Base-by-base conservation (phyloP, 2,888 invertebrate genomes). In the Eulithis testata region DNA sequence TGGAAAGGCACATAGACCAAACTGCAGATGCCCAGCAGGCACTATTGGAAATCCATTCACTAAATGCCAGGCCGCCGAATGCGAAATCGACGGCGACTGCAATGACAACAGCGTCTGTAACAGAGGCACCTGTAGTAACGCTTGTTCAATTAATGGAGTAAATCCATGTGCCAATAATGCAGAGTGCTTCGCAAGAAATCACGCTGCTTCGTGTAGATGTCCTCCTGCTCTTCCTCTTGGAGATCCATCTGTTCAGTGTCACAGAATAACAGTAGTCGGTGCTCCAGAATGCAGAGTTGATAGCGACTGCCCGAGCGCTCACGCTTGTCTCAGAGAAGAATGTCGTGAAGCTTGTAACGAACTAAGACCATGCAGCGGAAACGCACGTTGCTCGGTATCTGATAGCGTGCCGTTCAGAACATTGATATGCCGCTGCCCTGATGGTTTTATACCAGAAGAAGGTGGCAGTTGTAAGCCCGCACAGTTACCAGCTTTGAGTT, bases 361-460 rank as follows among this genome's bases (percentile, higher is more conserved):
- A 78, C 93, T 97, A 14, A 95, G 95, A 76, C 98, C 98, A 1
- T 98, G 98, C 77, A 94, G 95, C 56, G 94, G 94, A 64, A 95
- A 95, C 60, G 96, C 97, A 4, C 94, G 95, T 60, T 98, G 98
- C 85, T 95, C 95, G 65, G 97, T 98, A 11, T 93, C 97, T 12
- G 97, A 98, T 79, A 97, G 97, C 66, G 94, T 96, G 49, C 98
- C 98, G 27, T 96, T 98, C 60, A 93, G 97, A 72, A 98, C 98
- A 4, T 96, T 98, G 95, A 96, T 97, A 54, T 98, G 98, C 82
- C 96, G 97, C 64, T 98, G 98, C 78, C 97, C 97, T 0, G 96
- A 96, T 75, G 96, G 97, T 54, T 97, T 96, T 94, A 95, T 97
- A 69, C 97, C 97, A 0, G 96, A 97, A 78, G 94, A 95, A 73